These are phyloP conservation scores for Dolichallabes microphthalmus DNA, from an alignment of 2,113 vertebrate species.

Conservation along the genomic window DNA sequence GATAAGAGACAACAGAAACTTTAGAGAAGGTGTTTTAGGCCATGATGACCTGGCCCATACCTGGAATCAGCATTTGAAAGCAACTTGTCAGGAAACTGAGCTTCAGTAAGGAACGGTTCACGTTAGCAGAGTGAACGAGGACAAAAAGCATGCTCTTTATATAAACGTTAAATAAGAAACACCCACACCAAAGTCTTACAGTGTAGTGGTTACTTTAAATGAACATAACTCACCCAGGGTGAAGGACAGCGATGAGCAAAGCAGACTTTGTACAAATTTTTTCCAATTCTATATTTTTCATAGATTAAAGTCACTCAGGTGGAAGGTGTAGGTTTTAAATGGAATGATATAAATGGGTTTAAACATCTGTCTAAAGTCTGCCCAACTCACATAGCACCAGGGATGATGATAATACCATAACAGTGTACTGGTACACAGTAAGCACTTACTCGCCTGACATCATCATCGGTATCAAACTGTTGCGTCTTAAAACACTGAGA, in stretches of 20 bases:
- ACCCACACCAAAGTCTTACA: neutral
- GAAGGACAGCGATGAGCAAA: neutral
- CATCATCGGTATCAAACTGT: neutral
- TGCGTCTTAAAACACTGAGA: conserved; percentile 50
- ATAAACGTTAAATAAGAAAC: neutral
- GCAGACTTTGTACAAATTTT: conserved; percentile 17
- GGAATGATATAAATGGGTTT: neutral
- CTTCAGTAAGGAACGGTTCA: neutral
- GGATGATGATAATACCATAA: neutral
- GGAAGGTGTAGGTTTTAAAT: too few species aligned
- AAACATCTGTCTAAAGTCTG: conserved; percentile 10
- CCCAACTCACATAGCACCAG: conserved; percentile 1
- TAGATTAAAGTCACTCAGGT: too few species aligned
- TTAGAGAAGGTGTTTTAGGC: conserved; percentile 20
- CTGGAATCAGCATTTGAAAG: conserved; percentile 29
- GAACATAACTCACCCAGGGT: neutral
- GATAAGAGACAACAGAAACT: neutral
- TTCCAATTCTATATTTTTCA: too few species aligned
- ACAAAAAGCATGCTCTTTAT: conserved; percentile 9
- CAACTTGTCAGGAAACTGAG: conserved; percentile 24
- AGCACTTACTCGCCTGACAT: conserved; percentile 47
- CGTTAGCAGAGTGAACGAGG: neutral
- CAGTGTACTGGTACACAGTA: neutral
- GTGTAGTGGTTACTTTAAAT: neutral
- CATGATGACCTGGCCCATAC: neutral